Conservation (phyloP, 2,888 invertebrate genomes). For the Synanthedon tipuliformis region DNA sequence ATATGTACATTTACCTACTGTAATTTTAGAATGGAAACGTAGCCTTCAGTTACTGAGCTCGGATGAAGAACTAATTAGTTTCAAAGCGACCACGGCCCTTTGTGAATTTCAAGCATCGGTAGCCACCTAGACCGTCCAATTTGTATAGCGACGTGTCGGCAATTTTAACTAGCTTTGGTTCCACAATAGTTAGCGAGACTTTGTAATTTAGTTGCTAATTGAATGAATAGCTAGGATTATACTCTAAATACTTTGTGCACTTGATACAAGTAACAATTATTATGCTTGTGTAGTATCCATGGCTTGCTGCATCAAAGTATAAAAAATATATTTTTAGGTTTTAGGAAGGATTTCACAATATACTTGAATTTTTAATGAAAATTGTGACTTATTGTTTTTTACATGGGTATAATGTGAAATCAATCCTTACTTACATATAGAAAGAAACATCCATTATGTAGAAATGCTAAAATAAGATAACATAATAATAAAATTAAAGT, state of each 20-base stretch:
- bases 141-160: slow-evolving; percentile 53
- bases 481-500: background rate
- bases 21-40: slow-evolving; percentile 36
- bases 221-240: slow-evolving; percentile 31
- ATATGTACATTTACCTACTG: background rate
- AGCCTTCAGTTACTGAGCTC: slow-evolving; percentile 47
- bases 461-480: background rate
- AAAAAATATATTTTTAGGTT: slow-evolving; percentile 18
- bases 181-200: slow-evolving; percentile 45
- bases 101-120: slow-evolving; percentile 61
- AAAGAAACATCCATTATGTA: background rate
- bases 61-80: slow-evolving; percentile 59
- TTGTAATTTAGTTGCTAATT: slow-evolving; percentile 49
- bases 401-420: background rate
- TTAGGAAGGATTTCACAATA: slow-evolving; percentile 27
- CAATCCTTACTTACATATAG: background rate
- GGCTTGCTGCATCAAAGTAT: slow-evolving; percentile 69
- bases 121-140: slow-evolving; percentile 46
- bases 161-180: slow-evolving; percentile 41
- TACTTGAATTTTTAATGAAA: background rate
- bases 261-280: slow-evolving; percentile 22
- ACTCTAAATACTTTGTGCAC: slow-evolving; percentile 33
- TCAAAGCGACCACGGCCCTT: slow-evolving; percentile 63
- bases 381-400: background rate
- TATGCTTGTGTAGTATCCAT: slow-evolving; percentile 62